Evolutionary conservation across 2,113 vertebrate species (phyloP).

Genomic region (Corvus moneduloides): DNA sequence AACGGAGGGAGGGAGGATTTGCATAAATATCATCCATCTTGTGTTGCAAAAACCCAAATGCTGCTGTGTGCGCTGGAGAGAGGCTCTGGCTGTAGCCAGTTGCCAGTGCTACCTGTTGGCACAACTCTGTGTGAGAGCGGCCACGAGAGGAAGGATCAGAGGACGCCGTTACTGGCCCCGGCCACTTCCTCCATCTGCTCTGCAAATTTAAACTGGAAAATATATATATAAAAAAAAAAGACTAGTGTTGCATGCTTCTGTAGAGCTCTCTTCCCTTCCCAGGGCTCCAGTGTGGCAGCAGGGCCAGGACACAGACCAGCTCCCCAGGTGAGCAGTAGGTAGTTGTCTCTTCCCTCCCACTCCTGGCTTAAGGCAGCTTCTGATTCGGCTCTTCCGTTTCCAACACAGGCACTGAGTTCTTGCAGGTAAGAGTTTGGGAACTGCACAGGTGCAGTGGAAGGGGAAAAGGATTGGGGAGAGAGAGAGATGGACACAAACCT

Average conservation of each 20-base stretch:
- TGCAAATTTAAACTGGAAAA: constrained; percentile 1
- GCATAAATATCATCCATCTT: constrained; percentile 66
- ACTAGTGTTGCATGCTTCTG: constrained; percentile 51
- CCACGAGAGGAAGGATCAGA: constrained; percentile 36
- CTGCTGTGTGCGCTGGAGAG: constrained; percentile 11
- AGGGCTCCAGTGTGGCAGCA: neutral
- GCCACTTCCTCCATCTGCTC: constrained; percentile 61
- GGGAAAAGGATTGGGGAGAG: neutral
- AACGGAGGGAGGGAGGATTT: neutral
- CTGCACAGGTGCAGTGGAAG: neutral
- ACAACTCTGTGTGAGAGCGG: constrained; percentile 21
- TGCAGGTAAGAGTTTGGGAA: neutral
- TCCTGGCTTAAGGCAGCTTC: constrained; percentile 64
- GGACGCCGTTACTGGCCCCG: neutral
- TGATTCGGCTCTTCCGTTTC: constrained; percentile 8
- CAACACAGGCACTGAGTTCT: constrained; percentile 45
- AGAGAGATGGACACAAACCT: constrained; percentile 33
- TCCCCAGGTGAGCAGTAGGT: neutral
- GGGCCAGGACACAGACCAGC: neutral
- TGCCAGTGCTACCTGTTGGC: constrained; percentile 55
- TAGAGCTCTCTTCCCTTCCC: neutral
- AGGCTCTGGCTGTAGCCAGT: neutral
- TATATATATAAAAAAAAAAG: neutral
- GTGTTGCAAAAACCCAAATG: constrained; percentile 31
- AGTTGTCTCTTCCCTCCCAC: neutral